Conservation (phyloP, 2,797 vertebrate species). For the Sebastes alutus region DNA sequence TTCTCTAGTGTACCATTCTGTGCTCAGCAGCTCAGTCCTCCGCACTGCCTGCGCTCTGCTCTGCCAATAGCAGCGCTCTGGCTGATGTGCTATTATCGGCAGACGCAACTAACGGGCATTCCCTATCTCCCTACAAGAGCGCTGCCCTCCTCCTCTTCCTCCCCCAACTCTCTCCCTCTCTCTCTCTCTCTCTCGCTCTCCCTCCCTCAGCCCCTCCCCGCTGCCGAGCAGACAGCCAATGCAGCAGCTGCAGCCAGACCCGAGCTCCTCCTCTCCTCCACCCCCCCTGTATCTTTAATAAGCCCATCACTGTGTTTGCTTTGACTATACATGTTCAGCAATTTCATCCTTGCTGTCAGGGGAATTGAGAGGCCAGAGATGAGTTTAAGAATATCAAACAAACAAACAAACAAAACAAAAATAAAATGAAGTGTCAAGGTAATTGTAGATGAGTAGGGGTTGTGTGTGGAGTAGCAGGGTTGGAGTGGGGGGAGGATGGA, state of each 20-base stretch:
- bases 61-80: constrained; percentile 70
- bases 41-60: constrained; percentile 68
- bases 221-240: constrained; percentile 85
- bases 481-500: background rate
- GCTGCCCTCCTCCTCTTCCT: constrained; percentile 56
- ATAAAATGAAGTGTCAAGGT: background rate
- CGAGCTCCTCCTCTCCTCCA: constrained; percentile 75
- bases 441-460: constrained; percentile 5
- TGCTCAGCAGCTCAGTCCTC: constrained; percentile 71
- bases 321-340: constrained; percentile 86
- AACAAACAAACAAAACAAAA: constrained; percentile 2
- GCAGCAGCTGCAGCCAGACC: constrained; percentile 57
- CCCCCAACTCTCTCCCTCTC: constrained; percentile 61
- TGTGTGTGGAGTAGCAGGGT: background rate
- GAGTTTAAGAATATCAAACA: constrained; percentile 53
- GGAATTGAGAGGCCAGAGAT: constrained; percentile 32
- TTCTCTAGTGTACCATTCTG: constrained; percentile 66
- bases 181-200: constrained; percentile 46
- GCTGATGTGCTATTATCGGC: constrained; percentile 86
- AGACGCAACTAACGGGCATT: constrained; percentile 89
- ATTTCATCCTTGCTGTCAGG: constrained; percentile 50
- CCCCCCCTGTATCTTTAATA: constrained; percentile 83
- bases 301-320: constrained; percentile 84
- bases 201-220: constrained; percentile 75
- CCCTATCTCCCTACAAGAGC: constrained; percentile 85